Base-by-base conservation (phyloP, 2,797 vertebrate species). In the Pampus argenteus region DNA sequence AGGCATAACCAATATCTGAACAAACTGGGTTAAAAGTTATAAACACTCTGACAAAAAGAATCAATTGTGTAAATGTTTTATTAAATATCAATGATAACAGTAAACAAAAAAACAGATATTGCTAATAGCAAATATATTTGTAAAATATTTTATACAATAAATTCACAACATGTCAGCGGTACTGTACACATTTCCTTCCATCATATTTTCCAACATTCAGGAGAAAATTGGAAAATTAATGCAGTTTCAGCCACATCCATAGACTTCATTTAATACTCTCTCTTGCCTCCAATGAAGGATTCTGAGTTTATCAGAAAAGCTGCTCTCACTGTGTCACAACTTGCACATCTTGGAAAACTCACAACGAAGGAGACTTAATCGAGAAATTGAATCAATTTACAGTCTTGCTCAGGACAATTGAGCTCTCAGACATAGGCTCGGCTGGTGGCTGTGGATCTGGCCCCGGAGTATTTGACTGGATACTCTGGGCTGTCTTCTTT, bases 401-500 rank as follows among this genome's bases (percentile, higher is more conserved):
- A 66, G 88, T 91, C 74, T 77, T 63, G 87, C 7, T 23, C 10
- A 6, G 29, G 18, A n/a, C 42, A 4, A 6, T 3, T 2, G 28
- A 0, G 2, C 2, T 58, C 50, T 95, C 80, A 95, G 49, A 95
- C 94, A 42, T 95, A 95, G 29, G 91, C 93, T 34, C 76, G 79
- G 84, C 94, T 95, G 78, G 67, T 87, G 51, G 84, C 86, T 4
- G 14, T 3, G 1, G 94, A 95, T 26, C 86, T 83, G 62, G 91
- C 87, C 0, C 81, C 81, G 2, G 79, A 22, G 77, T 95, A 95
- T 76, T 92, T 94, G 38, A 94, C 78, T 3, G 88, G 88, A 48
- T 90, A 91, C 36, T 90, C 84, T 4, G 83, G 85, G 6, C 86
- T 73, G 0, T 94, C 76, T 17, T 91, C 76, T 18, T 91, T 90